Evolutionary conservation across 1,140 invertebrate genomes (phyloP), one percentile per base, ranked within the genome.

Genomic region (Lasioglossum albipes): DNA sequence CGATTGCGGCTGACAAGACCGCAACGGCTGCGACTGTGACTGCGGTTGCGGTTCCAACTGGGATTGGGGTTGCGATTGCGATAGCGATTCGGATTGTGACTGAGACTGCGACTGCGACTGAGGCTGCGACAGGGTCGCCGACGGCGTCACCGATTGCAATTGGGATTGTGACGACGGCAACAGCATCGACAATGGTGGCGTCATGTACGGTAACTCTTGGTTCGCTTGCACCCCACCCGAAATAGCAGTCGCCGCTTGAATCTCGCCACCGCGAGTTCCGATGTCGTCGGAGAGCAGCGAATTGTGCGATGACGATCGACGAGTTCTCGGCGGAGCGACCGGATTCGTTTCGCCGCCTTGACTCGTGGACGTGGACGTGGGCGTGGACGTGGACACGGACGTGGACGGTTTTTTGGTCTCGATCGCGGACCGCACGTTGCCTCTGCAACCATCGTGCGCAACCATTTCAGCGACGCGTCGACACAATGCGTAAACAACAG

Each of bases 171-270:
- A n/a, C 57, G 20, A 1, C 20, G 92, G 91, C 36, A 93, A 90
- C 61, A 93, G 91, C 93, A 86, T 92, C 65, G 94, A 91, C 64
- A 96, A 94, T 0, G 97, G 97, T 73, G 97, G 97, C 54, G 97
- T 98, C 95, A 98, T 98, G 88, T 98, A 98, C 9, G 97, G 97
- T 89, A 98, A 94, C 89, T 98, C 97, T 91, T 97, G 96, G 93
- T 96, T 97, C 64, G 97, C 97, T 77, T 97, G 96, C 57, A 97
- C 94, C 87, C 96, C 95, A 12, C 97, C 97, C 67, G 96, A 95
- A 83, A 98, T 97, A 3, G 97, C 97, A 67, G 96, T 96, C 9
- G 96, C 97, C 41, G 97, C 97, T 67, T 96, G 95, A 83, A 96
- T 96, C 84, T 95, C 94, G 10, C 7, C 7, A 9, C 20, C 18